These are phyloP conservation scores for Regulus satrapa DNA, from an alignment of 2,113 vertebrate species.

Conservation along the genomic window DNA sequence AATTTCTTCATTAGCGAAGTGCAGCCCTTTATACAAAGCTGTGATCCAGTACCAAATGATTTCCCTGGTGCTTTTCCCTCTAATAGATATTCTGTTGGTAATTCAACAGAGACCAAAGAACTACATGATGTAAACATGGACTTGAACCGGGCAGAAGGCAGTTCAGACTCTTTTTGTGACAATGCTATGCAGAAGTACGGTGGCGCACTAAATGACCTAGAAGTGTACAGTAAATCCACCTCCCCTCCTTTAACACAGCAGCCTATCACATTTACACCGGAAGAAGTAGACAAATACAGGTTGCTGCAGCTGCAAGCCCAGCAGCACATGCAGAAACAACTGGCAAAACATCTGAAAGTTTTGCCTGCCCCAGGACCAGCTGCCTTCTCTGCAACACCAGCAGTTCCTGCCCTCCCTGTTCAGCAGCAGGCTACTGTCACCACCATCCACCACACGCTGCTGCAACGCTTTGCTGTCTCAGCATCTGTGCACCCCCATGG, in stretches of 20 bases:
- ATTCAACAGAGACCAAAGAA: constrained; percentile 76
- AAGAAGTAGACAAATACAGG: constrained; percentile 95
- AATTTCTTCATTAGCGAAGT: constrained; percentile 52
- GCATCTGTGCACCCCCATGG: constrained; percentile 64
- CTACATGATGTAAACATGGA: constrained; percentile 46
- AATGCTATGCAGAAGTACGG: constrained; percentile 69
- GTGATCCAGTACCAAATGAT: constrained; percentile 70
- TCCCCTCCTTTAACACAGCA: constrained; percentile 76
- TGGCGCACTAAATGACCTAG: constrained; percentile 49
- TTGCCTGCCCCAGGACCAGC: constrained; percentile 60
- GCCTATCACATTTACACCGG: constrained; percentile 89
- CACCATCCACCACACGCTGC: constrained; percentile 81
- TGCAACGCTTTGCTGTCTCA: constrained; percentile 83
- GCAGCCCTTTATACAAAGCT: constrained; percentile 66
- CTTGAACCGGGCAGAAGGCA: constrained; percentile 28
- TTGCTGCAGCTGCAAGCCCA: constrained; percentile 92
- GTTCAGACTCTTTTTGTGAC: constrained; percentile 60
- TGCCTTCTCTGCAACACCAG: constrained; percentile 66
- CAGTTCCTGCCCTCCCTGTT: constrained; percentile 66
- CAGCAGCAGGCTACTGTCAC: constrained; percentile 76
- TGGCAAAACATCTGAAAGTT: constrained; percentile 74
- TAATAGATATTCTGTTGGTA: constrained; percentile 59
- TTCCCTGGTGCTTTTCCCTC: constrained; percentile 71
- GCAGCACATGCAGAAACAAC: constrained; percentile 93
- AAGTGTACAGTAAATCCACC: constrained; percentile 59